Evolutionary conservation across 2,113 vertebrate species (phyloP).

Genomic region (Bufo gargarizans): DNA sequence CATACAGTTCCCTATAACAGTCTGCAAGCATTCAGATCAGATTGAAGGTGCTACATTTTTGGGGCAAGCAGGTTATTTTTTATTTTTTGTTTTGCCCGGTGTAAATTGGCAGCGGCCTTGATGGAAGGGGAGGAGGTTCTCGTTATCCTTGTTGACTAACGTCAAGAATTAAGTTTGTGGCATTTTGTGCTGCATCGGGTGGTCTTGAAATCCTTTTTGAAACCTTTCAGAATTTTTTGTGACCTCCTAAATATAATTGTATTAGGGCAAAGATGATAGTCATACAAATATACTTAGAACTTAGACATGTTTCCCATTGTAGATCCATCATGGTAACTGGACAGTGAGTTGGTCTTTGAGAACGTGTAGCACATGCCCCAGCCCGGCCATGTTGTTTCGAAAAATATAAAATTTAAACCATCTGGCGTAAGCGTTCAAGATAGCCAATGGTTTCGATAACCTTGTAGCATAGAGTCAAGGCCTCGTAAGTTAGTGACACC

Average conservation of each 20-base stretch:
- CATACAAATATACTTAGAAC: neutral
- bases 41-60: neutral
- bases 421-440: neutral
- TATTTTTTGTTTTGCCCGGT: neutral
- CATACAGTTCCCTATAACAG: neutral
- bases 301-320: neutral
- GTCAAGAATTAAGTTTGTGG: neutral
- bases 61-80: neutral
- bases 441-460: neutral
- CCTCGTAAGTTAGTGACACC: slow-evolving; percentile 30
- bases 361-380: neutral
- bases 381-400: neutral
- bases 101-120: neutral
- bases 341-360: neutral
- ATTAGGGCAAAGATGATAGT: neutral
- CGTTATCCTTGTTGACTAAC: neutral
- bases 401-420: slow-evolving; percentile 6
- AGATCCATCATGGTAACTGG: neutral
- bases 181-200: neutral
- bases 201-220: neutral
- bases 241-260: neutral
- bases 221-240: neutral
- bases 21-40: neutral
- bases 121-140: neutral
- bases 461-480: neutral